A percentile compares a stretch with the other conserved stretches of the same genome.
phyloP scores from a whole-genome alignment of 92 coral and sea anemone species.

The Chrysogorgia sp. region DNA sequence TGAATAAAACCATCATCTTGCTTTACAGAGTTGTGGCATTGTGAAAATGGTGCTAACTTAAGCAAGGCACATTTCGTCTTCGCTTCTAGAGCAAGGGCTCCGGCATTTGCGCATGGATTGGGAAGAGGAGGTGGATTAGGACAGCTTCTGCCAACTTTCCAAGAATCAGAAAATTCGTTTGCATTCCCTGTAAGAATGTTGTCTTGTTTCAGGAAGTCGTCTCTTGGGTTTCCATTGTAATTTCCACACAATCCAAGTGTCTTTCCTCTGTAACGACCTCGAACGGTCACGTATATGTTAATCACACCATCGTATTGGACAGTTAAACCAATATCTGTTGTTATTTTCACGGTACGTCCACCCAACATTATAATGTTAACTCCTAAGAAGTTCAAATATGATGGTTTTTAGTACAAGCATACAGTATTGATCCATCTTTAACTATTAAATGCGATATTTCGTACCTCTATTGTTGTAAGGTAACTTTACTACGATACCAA shows the following conservation, averaged over 20 bases:
- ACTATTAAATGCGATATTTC: not conserved
- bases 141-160: conserved; percentile 32
- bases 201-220: conserved; percentile 15
- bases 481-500: conserved; percentile 1
- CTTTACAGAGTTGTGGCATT: conserved; percentile 26
- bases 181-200: not conserved
- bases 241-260: conserved; percentile 37
- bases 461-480: conserved; percentile 33
- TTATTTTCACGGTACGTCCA: not conserved
- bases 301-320: conserved; percentile 17
- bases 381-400: not conserved
- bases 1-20: conserved; percentile 29
- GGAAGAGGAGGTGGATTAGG: conserved; percentile 5
- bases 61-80: conserved; percentile 41
- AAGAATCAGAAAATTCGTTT: conserved; percentile 14
- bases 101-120: conserved; percentile 22
- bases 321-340: conserved; percentile 18
- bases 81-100: conserved; percentile 16
- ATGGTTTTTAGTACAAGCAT: not conserved
- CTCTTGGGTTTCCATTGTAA: conserved; percentile 18
- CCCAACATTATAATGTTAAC: conserved; percentile 1
- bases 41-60: conserved; percentile 16
- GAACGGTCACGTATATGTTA: conserved; percentile 30
- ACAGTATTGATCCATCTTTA: not conserved
- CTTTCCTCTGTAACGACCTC: conserved; percentile 14